Evolutionary conservation across 2,797 vertebrate genomes (phyloP).

Genomic region (Mastacembelus armatus): DNA sequence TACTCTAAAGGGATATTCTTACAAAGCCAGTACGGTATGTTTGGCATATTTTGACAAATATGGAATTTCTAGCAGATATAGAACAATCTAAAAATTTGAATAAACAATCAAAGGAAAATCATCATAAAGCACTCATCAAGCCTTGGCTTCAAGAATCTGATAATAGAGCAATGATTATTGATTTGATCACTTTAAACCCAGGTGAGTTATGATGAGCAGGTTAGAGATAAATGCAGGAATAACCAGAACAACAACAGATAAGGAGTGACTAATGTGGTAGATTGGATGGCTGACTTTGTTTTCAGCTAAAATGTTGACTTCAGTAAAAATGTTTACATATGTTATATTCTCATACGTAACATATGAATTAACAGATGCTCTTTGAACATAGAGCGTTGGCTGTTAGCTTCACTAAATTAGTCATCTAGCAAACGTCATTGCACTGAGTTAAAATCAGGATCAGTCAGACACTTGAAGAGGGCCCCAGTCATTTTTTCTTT

Average conservation of each 20-base stretch:
- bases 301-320: slow-evolving; percentile 34
- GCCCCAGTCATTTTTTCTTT: slow-evolving; percentile 35
- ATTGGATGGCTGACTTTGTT: slow-evolving; percentile 19
- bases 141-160: background rate
- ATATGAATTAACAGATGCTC: slow-evolving; percentile 50
- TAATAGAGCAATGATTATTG: background rate
- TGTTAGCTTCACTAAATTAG: slow-evolving; percentile 57
- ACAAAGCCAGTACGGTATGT: too few species aligned
- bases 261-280: slow-evolving; percentile 10
- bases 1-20: background rate
- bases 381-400: slow-evolving; percentile 40
- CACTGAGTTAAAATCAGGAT: slow-evolving; percentile 63
- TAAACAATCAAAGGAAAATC: background rate
- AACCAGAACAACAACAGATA: slow-evolving; percentile 17
- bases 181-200: slow-evolving; percentile 3
- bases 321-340: slow-evolving; percentile 40
- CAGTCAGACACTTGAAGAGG: slow-evolving; percentile 47
- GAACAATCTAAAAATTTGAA: background rate
- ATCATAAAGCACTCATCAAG: background rate
- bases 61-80: too few species aligned
- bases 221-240: slow-evolving; percentile 22
- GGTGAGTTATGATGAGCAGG: slow-evolving; percentile 16
- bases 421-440: slow-evolving; percentile 50
- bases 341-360: slow-evolving; percentile 35
- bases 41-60: too few species aligned